Base-by-base conservation (phyloP, 2,888 invertebrate genomes). In the Melipona beecheii region DNA sequence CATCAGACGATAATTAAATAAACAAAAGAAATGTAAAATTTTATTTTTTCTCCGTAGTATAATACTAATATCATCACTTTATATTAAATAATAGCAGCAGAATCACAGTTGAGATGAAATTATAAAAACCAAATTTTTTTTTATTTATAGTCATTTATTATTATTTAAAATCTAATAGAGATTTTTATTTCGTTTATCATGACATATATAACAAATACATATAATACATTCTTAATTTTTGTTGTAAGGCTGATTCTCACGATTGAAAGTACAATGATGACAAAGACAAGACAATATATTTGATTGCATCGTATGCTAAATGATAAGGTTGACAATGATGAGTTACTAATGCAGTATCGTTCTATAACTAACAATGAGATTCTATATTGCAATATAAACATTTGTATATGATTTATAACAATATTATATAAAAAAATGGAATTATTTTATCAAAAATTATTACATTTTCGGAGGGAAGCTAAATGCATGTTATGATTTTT, bases 181-280 rank as follows among this genome's bases (percentile, higher is more conserved):
- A 81, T 27, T 50, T 50, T 19, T 19, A 36, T 60, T 78, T 49
- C 50, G 2, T 27, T 2, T 27, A n/a, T 17, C 6, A 27, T 60
- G 24, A 60, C 24, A 27, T 17, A 21, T 31, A 77, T 15, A 60
- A 24, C 6, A 58, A 5, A 54, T 2, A 24, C 24, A 49, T 31
- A 15, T 50, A 6, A 21, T 24, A 17, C 9, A 24, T 75, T 52
- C 27, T 64, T 64, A 15, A 24, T 43, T 70, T 36, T 31, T 56
- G 27, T 21, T 36, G 6, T 3, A 83, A 83, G 68, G 68, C 68
- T 83, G 68, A 50, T 72, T 52, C 54, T 54, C 65, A 82, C 54
- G 4, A 15, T 43, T 21, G 11, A 2, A 15, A 27, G 43, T 36
- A 15, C 9, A 43, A 21, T 36, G 21, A 43, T 52, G 43, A 54